phyloP scores from a whole-genome alignment of 2,113 vertebrate species.

The Sinocyclocheilus grahami region DNA sequence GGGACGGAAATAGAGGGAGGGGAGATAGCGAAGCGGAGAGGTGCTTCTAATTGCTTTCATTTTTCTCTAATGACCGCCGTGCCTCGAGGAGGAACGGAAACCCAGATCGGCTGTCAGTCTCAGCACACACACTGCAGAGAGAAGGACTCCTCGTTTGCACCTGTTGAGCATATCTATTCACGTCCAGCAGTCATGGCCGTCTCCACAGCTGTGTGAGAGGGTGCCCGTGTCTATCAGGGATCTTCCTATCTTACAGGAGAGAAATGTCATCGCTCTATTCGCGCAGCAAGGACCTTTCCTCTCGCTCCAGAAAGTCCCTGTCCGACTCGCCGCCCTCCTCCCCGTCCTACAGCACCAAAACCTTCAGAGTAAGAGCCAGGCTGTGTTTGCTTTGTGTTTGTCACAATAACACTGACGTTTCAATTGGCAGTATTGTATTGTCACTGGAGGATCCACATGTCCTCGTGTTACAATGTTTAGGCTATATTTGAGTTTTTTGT shows the following conservation, averaged over 20 bases:
- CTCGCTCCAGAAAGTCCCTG: conserved; percentile 87
- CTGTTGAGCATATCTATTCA: conserved; percentile 62
- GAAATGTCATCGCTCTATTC: conserved; percentile 90
- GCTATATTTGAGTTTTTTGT: neutral
- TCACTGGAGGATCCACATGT: neutral
- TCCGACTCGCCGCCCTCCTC: conserved; percentile 91
- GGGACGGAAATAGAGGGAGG: conserved; percentile 28
- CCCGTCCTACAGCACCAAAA: conserved; percentile 90
- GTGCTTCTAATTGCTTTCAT: conserved; percentile 54
- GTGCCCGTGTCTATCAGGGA: neutral
- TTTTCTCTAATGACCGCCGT: conserved; percentile 56
- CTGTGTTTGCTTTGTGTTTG: conserved; percentile 7
- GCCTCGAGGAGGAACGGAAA: conserved; percentile 6
- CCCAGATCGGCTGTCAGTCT: conserved; percentile 26
- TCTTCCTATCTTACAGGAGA: conserved; percentile 46
- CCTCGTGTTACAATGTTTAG: neutral
- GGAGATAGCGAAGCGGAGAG: conserved; percentile 35
- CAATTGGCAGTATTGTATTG: conserved; percentile 1
- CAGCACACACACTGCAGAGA: neutral
- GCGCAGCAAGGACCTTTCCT: conserved; percentile 87
- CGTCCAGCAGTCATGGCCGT: conserved; percentile 56
- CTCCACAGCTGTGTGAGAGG: conserved; percentile 41
- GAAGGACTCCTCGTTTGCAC: conserved; percentile 48
- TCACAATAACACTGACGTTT: neutral
- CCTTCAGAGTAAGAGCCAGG: conserved; percentile 87